A percentile compares a stretch with the other conserved stretches of the same genome.
These are phyloP conservation scores for Muricea muricata DNA, from an alignment of 92 coral and sea anemone species.

Conservation along the genomic window DNA sequence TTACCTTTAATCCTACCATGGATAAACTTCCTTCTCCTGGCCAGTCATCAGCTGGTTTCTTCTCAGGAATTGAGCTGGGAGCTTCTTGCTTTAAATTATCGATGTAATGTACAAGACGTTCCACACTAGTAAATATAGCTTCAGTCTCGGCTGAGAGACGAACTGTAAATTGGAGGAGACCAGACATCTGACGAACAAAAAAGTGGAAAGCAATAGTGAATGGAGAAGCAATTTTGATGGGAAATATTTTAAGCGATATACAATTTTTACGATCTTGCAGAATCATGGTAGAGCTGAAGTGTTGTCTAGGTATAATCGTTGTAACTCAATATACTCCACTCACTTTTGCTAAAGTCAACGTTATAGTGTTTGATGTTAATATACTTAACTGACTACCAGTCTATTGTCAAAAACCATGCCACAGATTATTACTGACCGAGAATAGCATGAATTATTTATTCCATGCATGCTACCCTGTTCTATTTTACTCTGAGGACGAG, in stretches of 20 bases:
- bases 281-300: no score
- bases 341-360: no score
- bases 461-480: no score
- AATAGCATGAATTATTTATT: no score
- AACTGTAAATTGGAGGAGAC: conserved; percentile 89
- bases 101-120: conserved; percentile 84
- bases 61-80: conserved; percentile 68
- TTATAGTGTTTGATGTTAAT: no score
- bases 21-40: conserved; percentile 70
- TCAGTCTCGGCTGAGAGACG: conserved; percentile 93
- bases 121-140: conserved; percentile 91
- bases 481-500: no score
- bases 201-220: neutral
- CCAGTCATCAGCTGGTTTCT: conserved; percentile 77
- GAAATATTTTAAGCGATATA: neutral
- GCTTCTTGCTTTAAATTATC: conserved; percentile 79
- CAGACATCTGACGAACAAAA: conserved; percentile 71
- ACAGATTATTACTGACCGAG: no score
- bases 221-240: neutral
- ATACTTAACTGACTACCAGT: no score
- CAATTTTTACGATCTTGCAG: no score
- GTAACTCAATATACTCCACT: no score
- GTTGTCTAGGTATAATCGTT: no score
- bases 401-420: no score
- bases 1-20: conserved; percentile 27